phyloP scores from a whole-genome alignment of 2,888 invertebrate species.

The Bhutanitis thaidina region DNA sequence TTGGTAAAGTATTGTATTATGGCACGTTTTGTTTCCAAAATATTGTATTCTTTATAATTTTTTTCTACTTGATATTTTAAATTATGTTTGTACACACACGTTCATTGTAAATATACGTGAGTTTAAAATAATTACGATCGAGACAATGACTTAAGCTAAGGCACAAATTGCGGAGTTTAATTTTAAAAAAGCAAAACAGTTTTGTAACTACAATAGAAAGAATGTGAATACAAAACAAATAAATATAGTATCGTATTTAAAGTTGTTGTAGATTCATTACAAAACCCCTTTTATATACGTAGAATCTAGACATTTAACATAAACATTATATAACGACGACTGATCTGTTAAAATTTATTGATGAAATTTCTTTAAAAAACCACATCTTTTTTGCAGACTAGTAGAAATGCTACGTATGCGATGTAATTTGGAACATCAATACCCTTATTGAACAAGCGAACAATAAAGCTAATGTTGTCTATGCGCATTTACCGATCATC shows the following conservation, averaged over 20 bases:
- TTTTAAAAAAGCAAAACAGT: constrained; percentile 62
- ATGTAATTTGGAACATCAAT: constrained; percentile 2
- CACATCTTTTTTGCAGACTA: background rate
- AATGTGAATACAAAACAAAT: constrained; percentile 76
- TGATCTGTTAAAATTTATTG: too few species aligned
- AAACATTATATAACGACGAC: too few species aligned
- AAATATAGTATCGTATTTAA: constrained; percentile 64
- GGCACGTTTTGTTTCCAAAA: too few species aligned
- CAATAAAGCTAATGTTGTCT: constrained; percentile 13
- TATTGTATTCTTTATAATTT: background rate
- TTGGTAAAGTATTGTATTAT: too few species aligned
- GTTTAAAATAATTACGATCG: constrained; percentile 34
- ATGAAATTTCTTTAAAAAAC: too few species aligned
- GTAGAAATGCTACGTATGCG: background rate
- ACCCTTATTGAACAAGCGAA: background rate
- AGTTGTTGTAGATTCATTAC: constrained; percentile 6
- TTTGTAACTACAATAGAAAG: constrained; percentile 75
- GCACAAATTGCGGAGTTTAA: constrained; percentile 66
- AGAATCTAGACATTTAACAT: too few species aligned
- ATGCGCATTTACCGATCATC: constrained; percentile 19
- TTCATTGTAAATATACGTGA: too few species aligned
- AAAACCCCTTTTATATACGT: background rate
- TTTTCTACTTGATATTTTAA: background rate
- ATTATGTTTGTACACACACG: too few species aligned
- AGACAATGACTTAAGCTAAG: constrained; percentile 76